These are phyloP conservation scores for Colinus virginianus DNA, from an alignment of 2,113 vertebrate species.

Conservation along the genomic window DNA sequence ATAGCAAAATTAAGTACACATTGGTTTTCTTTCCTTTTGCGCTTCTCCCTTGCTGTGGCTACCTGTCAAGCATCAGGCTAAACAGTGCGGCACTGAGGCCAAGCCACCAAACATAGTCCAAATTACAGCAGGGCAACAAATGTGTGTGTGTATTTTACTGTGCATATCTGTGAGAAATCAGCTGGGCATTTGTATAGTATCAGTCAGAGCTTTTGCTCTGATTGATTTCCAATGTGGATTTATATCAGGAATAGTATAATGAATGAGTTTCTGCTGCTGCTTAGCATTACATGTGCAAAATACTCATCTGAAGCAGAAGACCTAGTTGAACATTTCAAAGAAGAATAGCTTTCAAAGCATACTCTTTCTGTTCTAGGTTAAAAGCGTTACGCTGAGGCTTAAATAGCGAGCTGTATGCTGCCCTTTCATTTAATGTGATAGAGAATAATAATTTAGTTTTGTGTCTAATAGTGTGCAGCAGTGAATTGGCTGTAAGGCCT, in stretches of 20 bases:
- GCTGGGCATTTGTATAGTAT: not conserved
- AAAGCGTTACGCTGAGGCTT: conserved; percentile 38
- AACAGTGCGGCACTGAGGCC: not conserved
- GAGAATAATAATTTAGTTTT: conserved; percentile 48
- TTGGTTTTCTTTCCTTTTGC: not conserved
- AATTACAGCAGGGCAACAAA: not conserved
- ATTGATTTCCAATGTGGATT: not conserved
- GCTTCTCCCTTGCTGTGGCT: not conserved
- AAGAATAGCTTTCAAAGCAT: conserved; percentile 39
- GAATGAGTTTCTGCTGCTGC: conserved; percentile 4
- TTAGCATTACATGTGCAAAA: conserved; percentile 14
- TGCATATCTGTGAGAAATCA: not conserved
- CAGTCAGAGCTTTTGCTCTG: not conserved
- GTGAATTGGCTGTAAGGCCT: conserved; percentile 35
- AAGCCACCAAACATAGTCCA: not conserved
- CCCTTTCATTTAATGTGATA: conserved; percentile 10
- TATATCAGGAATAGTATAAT: not conserved
- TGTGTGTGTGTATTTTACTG: not conserved
- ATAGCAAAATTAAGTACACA: not conserved
- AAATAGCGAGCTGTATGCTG: conserved; percentile 44
- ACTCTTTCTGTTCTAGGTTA: conserved; percentile 21
- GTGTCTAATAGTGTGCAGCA: conserved; percentile 40
- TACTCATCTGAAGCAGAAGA: conserved; percentile 23
- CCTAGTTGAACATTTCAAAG: conserved; percentile 28
- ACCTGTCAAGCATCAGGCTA: not conserved